Evolutionary conservation across 2,797 vertebrate genomes (phyloP).

Genomic region (Parauchenoglanis ngamensis): DNA sequence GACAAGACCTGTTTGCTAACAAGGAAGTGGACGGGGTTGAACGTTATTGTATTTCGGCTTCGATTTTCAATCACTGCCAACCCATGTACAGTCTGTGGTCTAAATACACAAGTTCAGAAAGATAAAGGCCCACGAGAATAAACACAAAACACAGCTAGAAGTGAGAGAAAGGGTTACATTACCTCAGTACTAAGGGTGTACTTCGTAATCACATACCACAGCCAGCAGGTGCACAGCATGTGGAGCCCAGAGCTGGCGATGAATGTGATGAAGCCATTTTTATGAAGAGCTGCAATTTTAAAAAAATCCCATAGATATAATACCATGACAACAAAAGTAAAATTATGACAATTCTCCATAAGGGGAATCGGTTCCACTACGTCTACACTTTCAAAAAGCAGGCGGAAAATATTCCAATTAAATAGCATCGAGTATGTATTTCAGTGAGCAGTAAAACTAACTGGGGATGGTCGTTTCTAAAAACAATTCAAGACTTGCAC

Average conservation of each 20-base stretch:
- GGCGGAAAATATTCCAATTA: background rate
- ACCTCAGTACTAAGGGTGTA: slow-evolving; percentile 83
- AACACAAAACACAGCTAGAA: background rate
- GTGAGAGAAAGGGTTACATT: slow-evolving; percentile 56
- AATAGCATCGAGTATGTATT: background rate
- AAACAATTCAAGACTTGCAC: background rate
- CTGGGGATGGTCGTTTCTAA: background rate
- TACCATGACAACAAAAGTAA: background rate
- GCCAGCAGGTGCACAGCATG: slow-evolving; percentile 86
- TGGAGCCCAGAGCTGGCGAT: slow-evolving; percentile 81
- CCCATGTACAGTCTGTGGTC: background rate
- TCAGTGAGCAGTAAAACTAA: background rate
- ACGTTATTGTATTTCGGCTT: background rate
- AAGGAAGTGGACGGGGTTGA: background rate
- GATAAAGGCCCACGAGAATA: background rate
- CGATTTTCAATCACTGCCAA: background rate
- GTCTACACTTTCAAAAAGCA: background rate
- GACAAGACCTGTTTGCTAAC: background rate
- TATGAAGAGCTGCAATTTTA: slow-evolving; percentile 78
- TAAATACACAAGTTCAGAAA: background rate
- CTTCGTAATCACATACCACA: slow-evolving; percentile 85
- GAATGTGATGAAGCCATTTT: slow-evolving; percentile 85
- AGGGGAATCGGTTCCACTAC: background rate
- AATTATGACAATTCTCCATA: background rate
- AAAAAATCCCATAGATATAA: background rate